phyloP scores from a whole-genome alignment of 1,140 invertebrate species.

The Pectinophora gossypiella region DNA sequence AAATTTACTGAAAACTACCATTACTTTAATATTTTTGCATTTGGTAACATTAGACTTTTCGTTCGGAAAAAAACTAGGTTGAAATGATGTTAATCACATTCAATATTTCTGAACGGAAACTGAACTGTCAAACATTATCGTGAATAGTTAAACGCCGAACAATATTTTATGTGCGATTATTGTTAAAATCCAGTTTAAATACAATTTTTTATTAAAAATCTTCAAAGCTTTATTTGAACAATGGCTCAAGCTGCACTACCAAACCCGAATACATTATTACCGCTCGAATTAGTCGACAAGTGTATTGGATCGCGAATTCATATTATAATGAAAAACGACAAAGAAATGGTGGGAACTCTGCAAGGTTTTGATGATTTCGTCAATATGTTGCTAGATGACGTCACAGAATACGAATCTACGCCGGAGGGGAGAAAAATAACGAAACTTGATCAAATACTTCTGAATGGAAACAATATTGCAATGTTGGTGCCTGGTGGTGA shows the following conservation, averaged over 20 bases:
- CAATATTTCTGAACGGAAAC: not conserved
- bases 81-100: too few relatives aligned
- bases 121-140: not conserved
- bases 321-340: conserved; percentile 99
- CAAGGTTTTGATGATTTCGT: conserved; percentile 99
- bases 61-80: not conserved
- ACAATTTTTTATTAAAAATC: too few relatives aligned
- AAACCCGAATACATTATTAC: conserved; percentile 63
- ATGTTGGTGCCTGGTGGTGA: conserved; percentile 85
- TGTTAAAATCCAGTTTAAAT: too few relatives aligned
- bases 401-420: conserved; percentile 96
- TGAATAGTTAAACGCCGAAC: too few relatives aligned
- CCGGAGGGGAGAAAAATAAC: conserved; percentile 97
- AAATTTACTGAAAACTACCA: too few relatives aligned
- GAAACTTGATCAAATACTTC: conserved; percentile 97
- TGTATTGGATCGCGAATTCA: conserved; percentile 99
- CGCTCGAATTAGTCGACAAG: conserved; percentile 98
- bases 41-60: not conserved
- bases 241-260: conserved; percentile 56
- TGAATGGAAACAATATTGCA: conserved; percentile 99
- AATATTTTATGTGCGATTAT: too few relatives aligned
- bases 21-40: too few relatives aligned
- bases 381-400: conserved; percentile 96
- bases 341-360: conserved; percentile 98
- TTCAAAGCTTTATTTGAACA: too few relatives aligned